Evolutionary conservation across 2,797 vertebrate species (phyloP).

Genomic region (Darevskia mixta): DNA sequence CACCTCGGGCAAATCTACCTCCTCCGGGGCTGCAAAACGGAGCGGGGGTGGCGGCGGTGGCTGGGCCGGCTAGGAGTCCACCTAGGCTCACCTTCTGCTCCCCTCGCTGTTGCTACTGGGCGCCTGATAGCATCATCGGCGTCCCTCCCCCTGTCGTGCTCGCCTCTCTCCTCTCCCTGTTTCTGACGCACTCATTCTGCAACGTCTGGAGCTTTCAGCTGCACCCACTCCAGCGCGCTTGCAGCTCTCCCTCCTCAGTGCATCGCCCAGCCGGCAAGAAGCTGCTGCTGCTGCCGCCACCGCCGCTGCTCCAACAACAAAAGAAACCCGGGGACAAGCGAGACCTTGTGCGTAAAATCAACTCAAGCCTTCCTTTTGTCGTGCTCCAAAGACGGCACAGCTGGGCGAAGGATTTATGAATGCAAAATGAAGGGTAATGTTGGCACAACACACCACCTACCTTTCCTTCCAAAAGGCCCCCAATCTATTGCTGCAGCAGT

Average conservation of each 20-base stretch:
- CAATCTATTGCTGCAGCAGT: not conserved
- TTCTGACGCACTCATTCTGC: slow-evolving; percentile 62
- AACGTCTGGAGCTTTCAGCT: slow-evolving; percentile 35
- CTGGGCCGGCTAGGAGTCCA: not conserved
- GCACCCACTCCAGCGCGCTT: not conserved
- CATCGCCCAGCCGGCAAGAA: not conserved
- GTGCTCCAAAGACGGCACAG: not conserved
- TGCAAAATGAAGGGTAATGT: not conserved
- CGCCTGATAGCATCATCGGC: slow-evolving; percentile 9
- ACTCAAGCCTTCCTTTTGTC: not conserved
- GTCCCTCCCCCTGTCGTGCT: not conserved
- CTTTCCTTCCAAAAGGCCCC: not conserved
- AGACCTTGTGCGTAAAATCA: not conserved
- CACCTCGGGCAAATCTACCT: slow-evolving; percentile 14
- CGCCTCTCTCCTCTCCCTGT: slow-evolving; percentile 16
- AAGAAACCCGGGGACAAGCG: not conserved
- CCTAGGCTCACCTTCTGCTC: slow-evolving; percentile 8
- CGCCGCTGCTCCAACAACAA: not conserved
- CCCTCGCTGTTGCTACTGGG: not conserved
- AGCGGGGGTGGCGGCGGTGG: not conserved
- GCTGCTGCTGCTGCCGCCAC: not conserved
- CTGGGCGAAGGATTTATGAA: not conserved
- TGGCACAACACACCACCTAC: not conserved
- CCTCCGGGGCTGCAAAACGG: not conserved
- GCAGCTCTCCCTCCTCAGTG: not conserved